These are phyloP conservation scores for Bergia puertoricense DNA, from an alignment of 92 coral and sea anemone species.

Conservation along the genomic window DNA sequence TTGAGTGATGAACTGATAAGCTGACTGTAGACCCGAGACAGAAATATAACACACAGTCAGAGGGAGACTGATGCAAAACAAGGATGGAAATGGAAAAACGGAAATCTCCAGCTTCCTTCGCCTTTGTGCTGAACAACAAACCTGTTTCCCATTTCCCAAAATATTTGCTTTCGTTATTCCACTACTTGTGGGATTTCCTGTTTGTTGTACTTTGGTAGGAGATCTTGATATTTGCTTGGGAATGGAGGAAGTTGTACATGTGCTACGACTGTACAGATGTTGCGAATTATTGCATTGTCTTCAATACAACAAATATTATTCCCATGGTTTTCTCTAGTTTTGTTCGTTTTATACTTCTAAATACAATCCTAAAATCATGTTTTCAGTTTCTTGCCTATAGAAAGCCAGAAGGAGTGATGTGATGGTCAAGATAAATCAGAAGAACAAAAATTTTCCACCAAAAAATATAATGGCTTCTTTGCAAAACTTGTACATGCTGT, in stretches of 20 bases:
- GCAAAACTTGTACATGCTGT: too few species aligned
- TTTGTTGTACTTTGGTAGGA: not conserved
- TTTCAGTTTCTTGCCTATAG: not conserved
- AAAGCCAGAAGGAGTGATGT: not conserved
- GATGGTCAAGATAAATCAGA: not conserved
- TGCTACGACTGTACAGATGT: not conserved
- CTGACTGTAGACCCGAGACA: too few species aligned
- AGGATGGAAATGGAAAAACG: not conserved
- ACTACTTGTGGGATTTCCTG: not conserved
- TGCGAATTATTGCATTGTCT: not conserved
- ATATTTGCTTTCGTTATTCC: not conserved
- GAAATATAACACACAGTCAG: too few species aligned
- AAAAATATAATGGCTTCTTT: not conserved
- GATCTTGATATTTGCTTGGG: not conserved
- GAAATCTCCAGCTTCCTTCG: not conserved
- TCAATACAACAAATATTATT: too few species aligned
- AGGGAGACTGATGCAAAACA: too few species aligned
- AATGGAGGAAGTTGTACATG: not conserved
- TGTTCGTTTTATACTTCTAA: not conserved
- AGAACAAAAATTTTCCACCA: not conserved
- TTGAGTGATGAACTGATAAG: too few species aligned
- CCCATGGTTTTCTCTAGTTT: not conserved
- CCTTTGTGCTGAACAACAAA: not conserved
- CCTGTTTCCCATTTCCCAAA: not conserved
- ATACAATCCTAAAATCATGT: not conserved